Evolutionary conservation across 1,140 invertebrate species (phyloP), one percentile per base, ranked within the genome.

Genomic region (Drosophila persimilis): DNA sequence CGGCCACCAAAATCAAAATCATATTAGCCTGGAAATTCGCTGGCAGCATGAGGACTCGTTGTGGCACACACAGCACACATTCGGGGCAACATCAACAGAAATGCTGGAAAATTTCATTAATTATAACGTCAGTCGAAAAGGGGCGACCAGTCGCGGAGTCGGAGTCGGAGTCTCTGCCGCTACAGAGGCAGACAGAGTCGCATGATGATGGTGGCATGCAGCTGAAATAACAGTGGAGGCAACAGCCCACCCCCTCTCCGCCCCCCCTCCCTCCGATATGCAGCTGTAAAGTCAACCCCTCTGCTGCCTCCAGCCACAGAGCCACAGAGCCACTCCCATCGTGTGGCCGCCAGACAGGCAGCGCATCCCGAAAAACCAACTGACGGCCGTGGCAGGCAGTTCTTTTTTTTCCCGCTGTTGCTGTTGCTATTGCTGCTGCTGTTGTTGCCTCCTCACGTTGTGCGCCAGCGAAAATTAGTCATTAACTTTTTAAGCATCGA

Each of bases 401-500:
- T 61, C 73, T 74, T 58, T 61, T 74, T 74, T 58, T 56, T 54
- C 35, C 39, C 47, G 54, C 9, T 43, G 47, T 35, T 56, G 53
- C 22, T 20, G n/a, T 13, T 57, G 55, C 20, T 24, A 5, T 15
- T 45, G 17, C 5, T 43, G 47, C 2, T 20, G 20, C 1, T 20
- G 20, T 1, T 9, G 7, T 11, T 60, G n/a, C 31, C 57, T 44
- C 57, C 54, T 63, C 73, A 63, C 43, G 45, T 75, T 75, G 44
- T 55, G 54, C 39, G 61, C 74, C 59, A 72, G 66, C 78, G 74
- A 88, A 86, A 86, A 86, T 86, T 86, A 86, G 81, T 86, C 81
- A 86, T 86, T 86, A 86, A 86, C 81, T 86, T 86, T 86, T 86
- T 86, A 86, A 88, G 81, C 81, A 85, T 85, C 81, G 81, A 74